These are phyloP conservation scores for Euplagia quadripunctaria DNA, from an alignment of 2,888 invertebrate genomes.

Conservation along the genomic window DNA sequence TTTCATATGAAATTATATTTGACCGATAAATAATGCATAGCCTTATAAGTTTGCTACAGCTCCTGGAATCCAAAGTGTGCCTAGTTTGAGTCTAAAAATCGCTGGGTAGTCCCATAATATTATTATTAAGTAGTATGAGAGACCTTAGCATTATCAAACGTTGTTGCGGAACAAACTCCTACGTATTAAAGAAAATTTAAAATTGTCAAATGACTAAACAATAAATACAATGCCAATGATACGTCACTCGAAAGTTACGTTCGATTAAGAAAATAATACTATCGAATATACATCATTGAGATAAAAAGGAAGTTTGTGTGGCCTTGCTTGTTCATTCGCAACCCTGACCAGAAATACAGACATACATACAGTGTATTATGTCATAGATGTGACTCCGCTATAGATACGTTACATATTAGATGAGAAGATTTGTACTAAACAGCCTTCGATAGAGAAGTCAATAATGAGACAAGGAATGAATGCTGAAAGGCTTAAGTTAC, in stretches of 20 bases:
- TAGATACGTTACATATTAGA: not conserved
- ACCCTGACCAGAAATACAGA: conserved; percentile 35
- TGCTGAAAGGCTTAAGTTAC: not conserved
- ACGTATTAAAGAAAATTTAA: not conserved
- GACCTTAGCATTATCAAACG: too few species aligned
- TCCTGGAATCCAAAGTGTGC: too few species aligned
- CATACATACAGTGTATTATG: conserved; percentile 20
- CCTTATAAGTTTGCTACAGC: too few species aligned
- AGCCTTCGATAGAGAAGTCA: not conserved
- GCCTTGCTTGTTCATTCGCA: conserved; percentile 42
- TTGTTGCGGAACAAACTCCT: not conserved
- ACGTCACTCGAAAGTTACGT: conserved; percentile 23
- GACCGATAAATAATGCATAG: too few species aligned
- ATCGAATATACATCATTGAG: conserved; percentile 28
- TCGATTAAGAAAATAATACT: conserved; percentile 30
- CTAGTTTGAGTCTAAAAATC: too few species aligned
- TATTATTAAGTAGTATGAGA: too few species aligned
- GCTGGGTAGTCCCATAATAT: too few species aligned
- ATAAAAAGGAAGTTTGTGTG: conserved; percentile 44
- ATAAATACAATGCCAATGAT: not conserved
- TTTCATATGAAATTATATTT: too few species aligned
- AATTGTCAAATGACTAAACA: not conserved
- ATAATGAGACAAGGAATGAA: too few species aligned
- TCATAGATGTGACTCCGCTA: conserved; percentile 21
- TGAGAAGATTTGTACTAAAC: not conserved